These are phyloP conservation scores for Pristionchus mayeri DNA, from an alignment of 2,888 invertebrate genomes.

Conservation along the genomic window DNA sequence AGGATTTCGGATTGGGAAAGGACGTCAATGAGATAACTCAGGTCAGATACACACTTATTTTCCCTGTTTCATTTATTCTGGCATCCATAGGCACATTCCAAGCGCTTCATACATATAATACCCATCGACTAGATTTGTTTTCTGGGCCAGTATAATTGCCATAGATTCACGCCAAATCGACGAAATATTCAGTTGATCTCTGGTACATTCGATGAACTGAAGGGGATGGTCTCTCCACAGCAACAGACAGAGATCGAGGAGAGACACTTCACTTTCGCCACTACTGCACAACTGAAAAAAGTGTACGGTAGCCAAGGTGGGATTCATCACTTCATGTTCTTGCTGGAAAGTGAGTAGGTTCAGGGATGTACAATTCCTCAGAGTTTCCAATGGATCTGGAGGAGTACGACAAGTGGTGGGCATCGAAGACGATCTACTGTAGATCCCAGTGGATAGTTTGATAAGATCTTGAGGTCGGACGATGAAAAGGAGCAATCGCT, in stretches of 20 bases:
- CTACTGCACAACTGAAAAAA: constrained; percentile 57
- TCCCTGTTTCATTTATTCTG: no score
- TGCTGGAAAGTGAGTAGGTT: neutral
- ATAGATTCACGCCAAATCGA: no score
- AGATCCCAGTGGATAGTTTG: no score
- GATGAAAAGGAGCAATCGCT: constrained; percentile 58
- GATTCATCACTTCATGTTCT: neutral
- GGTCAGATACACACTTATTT: neutral
- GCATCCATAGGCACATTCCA: no score
- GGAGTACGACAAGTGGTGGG: constrained; percentile 55
- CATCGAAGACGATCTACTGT: no score
- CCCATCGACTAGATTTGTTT: no score
- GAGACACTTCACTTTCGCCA: constrained; percentile 62
- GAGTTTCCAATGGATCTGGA: constrained; percentile 63
- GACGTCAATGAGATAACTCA: constrained; percentile 49
- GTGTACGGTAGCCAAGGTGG: constrained; percentile 64
- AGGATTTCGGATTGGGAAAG: constrained; percentile 56
- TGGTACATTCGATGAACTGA: neutral
- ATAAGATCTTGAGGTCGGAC: neutral
- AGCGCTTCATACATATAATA: no score
- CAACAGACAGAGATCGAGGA: constrained; percentile 52
- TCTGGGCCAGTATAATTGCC: no score
- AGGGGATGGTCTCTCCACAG: constrained; percentile 45
- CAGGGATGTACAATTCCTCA: constrained; percentile 48
- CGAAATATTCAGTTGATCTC: neutral